Percentiles rank a stretch among this genome's conserved stretches.
These are phyloP conservation scores for Muscicapa striata DNA, from an alignment of 2,797 vertebrate genomes.

Conservation along the genomic window DNA sequence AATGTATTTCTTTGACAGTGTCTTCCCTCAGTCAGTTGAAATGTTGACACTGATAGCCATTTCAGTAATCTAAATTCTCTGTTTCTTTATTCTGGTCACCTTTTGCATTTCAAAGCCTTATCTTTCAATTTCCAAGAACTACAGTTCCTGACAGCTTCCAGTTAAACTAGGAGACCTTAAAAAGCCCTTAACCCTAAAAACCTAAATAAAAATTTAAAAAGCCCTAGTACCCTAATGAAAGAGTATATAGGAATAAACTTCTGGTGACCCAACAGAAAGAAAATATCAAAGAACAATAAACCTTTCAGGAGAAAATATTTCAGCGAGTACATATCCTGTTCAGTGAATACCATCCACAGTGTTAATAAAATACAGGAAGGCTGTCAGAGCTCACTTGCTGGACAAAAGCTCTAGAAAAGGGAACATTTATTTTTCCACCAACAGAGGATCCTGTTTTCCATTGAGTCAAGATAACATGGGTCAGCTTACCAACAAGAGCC, in stretches of 20 bases:
- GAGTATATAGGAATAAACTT: slow-evolving; percentile 8
- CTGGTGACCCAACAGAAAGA: slow-evolving; percentile 27
- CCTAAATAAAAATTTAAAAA: background rate
- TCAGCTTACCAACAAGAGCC: background rate
- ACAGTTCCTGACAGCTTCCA: background rate
- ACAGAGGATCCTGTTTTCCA: background rate
- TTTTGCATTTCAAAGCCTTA: slow-evolving; percentile 8
- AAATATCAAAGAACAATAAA: slow-evolving; percentile 56
- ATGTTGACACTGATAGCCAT: background rate
- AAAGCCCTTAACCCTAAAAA: background rate
- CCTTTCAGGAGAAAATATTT: slow-evolving; percentile 49
- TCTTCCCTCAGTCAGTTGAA: background rate
- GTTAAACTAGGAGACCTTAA: background rate
- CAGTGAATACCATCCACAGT: background rate
- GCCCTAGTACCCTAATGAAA: background rate
- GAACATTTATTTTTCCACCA: background rate
- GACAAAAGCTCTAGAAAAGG: slow-evolving; percentile 4
- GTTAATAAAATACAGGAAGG: slow-evolving; percentile 38
- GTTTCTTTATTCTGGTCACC: background rate
- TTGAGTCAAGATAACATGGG: background rate
- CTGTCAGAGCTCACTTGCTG: background rate
- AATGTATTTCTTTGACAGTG: background rate
- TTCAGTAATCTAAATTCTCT: background rate
- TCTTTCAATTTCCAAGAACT: background rate
- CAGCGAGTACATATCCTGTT: slow-evolving; percentile 37